Evolutionary conservation across 2,888 invertebrate species (phyloP).

Genomic region (Aplocera efformata): DNA sequence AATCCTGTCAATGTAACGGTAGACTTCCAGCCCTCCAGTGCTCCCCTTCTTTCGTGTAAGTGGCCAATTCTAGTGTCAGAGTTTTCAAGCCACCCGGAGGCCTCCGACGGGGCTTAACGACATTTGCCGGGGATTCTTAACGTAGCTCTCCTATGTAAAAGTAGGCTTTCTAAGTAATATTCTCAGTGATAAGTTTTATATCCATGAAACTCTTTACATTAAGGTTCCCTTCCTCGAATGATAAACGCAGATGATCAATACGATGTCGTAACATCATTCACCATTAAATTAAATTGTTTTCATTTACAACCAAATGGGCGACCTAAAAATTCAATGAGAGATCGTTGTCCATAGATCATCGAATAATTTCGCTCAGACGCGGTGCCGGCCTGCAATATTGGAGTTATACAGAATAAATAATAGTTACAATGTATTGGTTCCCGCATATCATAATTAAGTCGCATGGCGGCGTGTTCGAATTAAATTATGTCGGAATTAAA

Average conservation of each 20-base stretch:
- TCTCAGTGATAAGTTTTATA: too few species aligned
- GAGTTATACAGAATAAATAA: slow-evolving; percentile 9
- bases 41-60: too few species aligned
- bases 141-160: too few species aligned
- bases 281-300: slow-evolving; percentile 11
- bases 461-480: slow-evolving; percentile 62
- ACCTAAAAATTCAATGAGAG: background rate
- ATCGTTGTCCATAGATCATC: slow-evolving; percentile 5
- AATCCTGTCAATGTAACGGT: too few species aligned
- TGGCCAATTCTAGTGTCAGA: too few species aligned
- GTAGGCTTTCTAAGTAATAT: too few species aligned
- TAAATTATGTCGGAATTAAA: slow-evolving; percentile 72
- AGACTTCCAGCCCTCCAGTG: too few species aligned
- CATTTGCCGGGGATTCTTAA: too few species aligned
- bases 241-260: slow-evolving; percentile 1
- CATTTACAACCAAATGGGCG: slow-evolving; percentile 1
- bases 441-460: slow-evolving; percentile 69
- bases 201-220: too few species aligned
- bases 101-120: too few species aligned
- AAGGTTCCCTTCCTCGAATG: background rate
- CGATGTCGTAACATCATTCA: slow-evolving; percentile 1
- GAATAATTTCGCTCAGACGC: slow-evolving; percentile 5
- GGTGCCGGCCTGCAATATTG: background rate
- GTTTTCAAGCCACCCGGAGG: too few species aligned
- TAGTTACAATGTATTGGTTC: slow-evolving; percentile 33